These are phyloP conservation scores for Beris morrisii DNA, from an alignment of 2,888 invertebrate genomes.

Conservation along the genomic window DNA sequence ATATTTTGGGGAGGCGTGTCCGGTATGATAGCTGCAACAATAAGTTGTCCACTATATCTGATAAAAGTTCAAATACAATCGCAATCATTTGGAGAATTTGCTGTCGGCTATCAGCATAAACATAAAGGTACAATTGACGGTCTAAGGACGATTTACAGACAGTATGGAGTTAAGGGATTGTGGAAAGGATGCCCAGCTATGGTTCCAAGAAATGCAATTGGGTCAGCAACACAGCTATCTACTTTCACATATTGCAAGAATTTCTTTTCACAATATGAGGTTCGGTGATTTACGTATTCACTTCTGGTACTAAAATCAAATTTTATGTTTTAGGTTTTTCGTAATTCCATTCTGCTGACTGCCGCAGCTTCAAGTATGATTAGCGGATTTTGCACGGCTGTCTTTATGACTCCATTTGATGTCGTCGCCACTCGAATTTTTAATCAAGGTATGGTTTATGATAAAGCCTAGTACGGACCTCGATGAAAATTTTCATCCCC, in stretches of 20 bases:
- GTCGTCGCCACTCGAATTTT: slow-evolving; percentile 82
- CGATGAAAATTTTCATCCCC: too few relatives aligned
- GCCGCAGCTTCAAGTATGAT: slow-evolving; percentile 71
- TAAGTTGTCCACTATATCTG: slow-evolving; percentile 76
- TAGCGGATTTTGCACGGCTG: slow-evolving; percentile 74
- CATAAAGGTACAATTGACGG: slow-evolving; percentile 64
- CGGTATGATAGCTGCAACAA: slow-evolving; percentile 68
- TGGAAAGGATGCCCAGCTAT: slow-evolving; percentile 77
- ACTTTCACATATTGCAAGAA: slow-evolving; percentile 71
- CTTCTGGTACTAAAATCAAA: slow-evolving; percentile 9
- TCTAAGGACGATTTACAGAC: slow-evolving; percentile 58
- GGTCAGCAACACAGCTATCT: slow-evolving; percentile 81
- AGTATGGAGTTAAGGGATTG: slow-evolving; percentile 65
- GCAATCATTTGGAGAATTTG: slow-evolving; percentile 63
- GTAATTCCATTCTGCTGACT: slow-evolving; percentile 59
- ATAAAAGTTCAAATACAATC: slow-evolving; percentile 82
- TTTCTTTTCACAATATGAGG: slow-evolving; percentile 51
- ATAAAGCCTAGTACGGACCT: too few relatives aligned
- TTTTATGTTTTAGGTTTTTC: slow-evolving; percentile 43
- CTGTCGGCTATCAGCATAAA: slow-evolving; percentile 81
- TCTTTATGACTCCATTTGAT: slow-evolving; percentile 85
- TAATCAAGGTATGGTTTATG: slow-evolving; percentile 68
- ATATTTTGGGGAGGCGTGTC: slow-evolving; percentile 55
- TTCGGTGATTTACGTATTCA: slow-evolving; percentile 22
- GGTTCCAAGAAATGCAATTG: slow-evolving; percentile 74